A percentile compares a stretch with the other conserved stretches of the same genome.
Evolutionary conservation across 1,140 invertebrate species (phyloP).

Genomic region (Tetragonula clypearis): DNA sequence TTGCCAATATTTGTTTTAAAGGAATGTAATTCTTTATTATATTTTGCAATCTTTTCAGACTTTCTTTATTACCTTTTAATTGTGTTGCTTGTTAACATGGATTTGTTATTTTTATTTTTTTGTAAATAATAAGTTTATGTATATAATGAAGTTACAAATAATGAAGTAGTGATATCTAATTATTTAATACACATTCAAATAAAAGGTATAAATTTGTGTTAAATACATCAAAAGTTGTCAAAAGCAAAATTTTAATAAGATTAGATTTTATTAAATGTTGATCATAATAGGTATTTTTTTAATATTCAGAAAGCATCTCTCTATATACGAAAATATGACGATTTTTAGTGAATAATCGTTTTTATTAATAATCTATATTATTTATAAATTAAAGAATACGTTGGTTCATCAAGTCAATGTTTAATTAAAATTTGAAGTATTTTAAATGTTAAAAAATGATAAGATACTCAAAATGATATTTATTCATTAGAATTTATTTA

Average conservation of each 20-base stretch:
- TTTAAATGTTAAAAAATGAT: neutral
- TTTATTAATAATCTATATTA: neutral
- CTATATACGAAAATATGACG: neutral
- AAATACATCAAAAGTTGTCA: neutral
- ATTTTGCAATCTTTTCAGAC: neutral
- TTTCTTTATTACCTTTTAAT: neutral
- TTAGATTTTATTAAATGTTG: neutral
- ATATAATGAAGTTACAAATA: neutral
- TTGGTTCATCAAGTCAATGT: neutral
- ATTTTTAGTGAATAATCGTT: neutral
- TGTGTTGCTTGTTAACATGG: neutral
- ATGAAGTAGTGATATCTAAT: neutral
- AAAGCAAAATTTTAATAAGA: slow-evolving; percentile 51
- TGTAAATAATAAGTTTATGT: neutral
- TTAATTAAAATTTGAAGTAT: neutral
- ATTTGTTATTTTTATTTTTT: neutral
- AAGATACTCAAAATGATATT: neutral
- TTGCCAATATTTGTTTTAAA: slow-evolving; percentile 15
- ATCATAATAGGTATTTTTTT: neutral
- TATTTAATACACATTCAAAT: neutral
- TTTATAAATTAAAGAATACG: neutral
- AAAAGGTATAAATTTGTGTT: neutral
- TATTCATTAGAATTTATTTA: neutral
- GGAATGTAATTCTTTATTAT: neutral
- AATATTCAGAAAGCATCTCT: slow-evolving; percentile 48